Evolutionary conservation across 2,797 vertebrate genomes (phyloP).

Genomic region (Sphenodon punctatus): DNA sequence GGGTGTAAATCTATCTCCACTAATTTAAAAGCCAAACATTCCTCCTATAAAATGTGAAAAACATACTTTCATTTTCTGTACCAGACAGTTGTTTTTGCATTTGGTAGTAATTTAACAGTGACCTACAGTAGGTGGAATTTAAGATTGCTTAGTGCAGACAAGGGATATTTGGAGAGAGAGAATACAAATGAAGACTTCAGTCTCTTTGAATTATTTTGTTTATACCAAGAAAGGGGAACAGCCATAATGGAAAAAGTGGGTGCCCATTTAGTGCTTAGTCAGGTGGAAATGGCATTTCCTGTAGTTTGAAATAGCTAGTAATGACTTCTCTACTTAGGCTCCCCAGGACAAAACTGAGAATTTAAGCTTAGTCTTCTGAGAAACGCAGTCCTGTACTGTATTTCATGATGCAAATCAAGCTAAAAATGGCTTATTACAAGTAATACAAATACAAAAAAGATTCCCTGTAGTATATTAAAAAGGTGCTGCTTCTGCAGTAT

Average conservation of each 20-base stretch:
- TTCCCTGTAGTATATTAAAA: neutral
- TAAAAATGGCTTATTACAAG: neutral
- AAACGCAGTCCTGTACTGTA: neutral
- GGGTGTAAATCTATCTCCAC: neutral
- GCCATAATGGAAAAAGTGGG: slow-evolving; percentile 5
- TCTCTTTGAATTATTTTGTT: neutral
- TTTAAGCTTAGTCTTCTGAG: neutral
- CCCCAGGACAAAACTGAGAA: neutral
- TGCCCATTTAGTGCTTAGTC: slow-evolving; percentile 27
- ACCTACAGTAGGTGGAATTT: neutral
- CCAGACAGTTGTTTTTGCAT: neutral
- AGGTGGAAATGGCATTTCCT: slow-evolving; percentile 26
- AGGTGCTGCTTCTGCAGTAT: neutral
- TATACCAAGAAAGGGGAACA: neutral
- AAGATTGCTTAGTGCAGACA: neutral
- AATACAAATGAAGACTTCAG: neutral
- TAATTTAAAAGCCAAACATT: neutral
- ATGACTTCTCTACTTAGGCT: neutral
- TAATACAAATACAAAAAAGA: fast-evolving
- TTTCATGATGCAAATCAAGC: neutral
- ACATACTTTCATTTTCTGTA: neutral
- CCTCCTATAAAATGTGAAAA: neutral
- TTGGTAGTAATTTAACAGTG: neutral
- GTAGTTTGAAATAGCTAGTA: slow-evolving; percentile 12
- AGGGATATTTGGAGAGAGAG: neutral